Base-by-base conservation (phyloP, 1,140 invertebrate species). In the Leptopilina boulardi region DNA sequence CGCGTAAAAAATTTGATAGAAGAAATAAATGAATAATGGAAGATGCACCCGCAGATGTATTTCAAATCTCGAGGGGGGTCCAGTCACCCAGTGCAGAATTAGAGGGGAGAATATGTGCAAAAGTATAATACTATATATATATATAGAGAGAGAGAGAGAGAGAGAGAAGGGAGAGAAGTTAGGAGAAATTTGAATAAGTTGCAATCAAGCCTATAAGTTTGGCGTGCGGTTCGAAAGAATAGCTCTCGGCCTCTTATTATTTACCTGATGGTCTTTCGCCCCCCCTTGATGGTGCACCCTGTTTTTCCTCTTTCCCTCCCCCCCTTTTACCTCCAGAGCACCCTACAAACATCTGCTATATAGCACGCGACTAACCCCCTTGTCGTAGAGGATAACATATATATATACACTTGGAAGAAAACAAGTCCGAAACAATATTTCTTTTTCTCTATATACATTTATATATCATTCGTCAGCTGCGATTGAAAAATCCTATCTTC, bases 311-410 rank as follows among this genome's bases (percentile, higher is more conserved):
- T 77, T 38, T 38, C 4, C 34, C 76, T 42, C 75, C 59, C 26
- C 79, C 76, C 77, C 76, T 77, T 76, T 77, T 81, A 77, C 80
- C 81, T 83, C 56, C 74, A 3, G 30, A 34, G 77, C 76, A n/a
- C 23, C 44, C 79, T 77, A 75, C 80, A 80, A 80, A 81, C 87
- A 90, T 90, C 88, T 90, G 88, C 87, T 85, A 74, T 82, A 84
- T 82, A 84, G 86, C 86, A 89, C 87, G 88, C 87, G 86, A 88
- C 84, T 85, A 83, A 82, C 83, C 80, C 85, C 80, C n/a, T n/a
- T 73, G 81, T 77, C 76, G 66, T 82, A 84, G n/a, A n/a, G n/a
- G n/a, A n/a, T 30, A 30, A 30, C 5, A 30, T 30, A 84, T 80
- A 85, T 83, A 84, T n/a, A n/a, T n/a, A 86, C 82, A 86, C 82